These are phyloP conservation scores for Neotragus moschatus DNA, from an alignment of 2,113 vertebrate species.

Conservation along the genomic window DNA sequence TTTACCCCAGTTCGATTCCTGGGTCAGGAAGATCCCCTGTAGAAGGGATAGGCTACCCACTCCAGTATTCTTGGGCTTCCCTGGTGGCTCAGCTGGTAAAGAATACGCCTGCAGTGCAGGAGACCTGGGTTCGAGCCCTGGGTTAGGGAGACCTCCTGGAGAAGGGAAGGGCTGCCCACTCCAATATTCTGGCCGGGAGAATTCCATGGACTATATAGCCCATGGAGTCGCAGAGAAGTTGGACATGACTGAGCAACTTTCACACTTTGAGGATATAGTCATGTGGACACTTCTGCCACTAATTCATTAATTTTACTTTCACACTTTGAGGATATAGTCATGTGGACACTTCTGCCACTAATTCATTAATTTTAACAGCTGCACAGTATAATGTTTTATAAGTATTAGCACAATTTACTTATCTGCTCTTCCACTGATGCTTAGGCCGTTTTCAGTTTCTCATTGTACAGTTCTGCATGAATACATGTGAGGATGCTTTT, in stretches of 20 bases:
- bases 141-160: background rate
- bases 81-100: background rate
- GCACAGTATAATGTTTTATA: constrained; percentile 24
- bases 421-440: background rate
- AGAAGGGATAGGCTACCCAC: background rate
- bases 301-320: constrained; percentile 53
- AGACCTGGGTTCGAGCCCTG: background rate
- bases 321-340: background rate
- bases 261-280: background rate
- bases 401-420: background rate
- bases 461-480: background rate
- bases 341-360: background rate
- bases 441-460: constrained; percentile 41
- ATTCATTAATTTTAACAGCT: constrained; percentile 55
- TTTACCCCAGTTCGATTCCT: background rate
- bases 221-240: background rate
- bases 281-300: background rate
- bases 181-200: background rate
- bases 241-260: background rate
- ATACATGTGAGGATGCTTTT: background rate
- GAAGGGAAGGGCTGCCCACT: background rate
- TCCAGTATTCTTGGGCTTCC: background rate
- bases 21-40: background rate
- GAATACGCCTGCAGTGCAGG: background rate
- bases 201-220: background rate